Percentiles rank a stretch among this genome's conserved stretches.
phyloP scores from a whole-genome alignment of 2,113 vertebrate species.

The Brachypodius melanocephalos region DNA sequence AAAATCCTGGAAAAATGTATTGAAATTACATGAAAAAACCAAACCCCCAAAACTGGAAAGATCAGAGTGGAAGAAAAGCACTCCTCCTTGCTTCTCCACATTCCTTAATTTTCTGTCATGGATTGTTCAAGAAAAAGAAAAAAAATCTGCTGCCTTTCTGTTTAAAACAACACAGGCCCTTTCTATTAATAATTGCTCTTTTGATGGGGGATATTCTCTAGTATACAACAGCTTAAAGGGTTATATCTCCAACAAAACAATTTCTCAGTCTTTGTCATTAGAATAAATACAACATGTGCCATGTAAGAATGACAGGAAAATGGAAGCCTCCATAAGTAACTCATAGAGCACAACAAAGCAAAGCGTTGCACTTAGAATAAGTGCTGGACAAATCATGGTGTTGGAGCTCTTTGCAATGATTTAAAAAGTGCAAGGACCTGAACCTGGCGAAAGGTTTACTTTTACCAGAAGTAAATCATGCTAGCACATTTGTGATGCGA shows the following conservation, averaged over 20 bases:
- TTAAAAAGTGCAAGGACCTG: neutral
- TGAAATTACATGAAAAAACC: conserved; percentile 40
- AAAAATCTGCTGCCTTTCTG: neutral
- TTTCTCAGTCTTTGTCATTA: neutral
- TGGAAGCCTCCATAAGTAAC: neutral
- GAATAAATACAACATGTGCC: neutral
- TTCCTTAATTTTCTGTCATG: neutral
- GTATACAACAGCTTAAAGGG: neutral
- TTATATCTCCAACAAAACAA: neutral
- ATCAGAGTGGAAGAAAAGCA: neutral
- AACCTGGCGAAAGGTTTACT: too few relatives aligned
- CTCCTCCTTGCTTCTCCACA: neutral
- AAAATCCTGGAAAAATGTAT: conserved; percentile 65
- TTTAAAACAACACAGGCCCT: neutral
- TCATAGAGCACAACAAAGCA: neutral
- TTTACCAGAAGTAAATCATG: neutral
- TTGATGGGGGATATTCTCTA: neutral
- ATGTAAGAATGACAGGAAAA: neutral
- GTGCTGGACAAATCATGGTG: neutral
- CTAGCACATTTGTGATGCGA: neutral
- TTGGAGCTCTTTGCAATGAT: neutral
- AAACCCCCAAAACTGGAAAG: neutral
- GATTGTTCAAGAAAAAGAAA: neutral
- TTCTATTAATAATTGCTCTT: neutral
- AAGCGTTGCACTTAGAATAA: neutral